Conservation (phyloP, 2,113 vertebrate genomes). For the Peromyscus californicus region DNA sequence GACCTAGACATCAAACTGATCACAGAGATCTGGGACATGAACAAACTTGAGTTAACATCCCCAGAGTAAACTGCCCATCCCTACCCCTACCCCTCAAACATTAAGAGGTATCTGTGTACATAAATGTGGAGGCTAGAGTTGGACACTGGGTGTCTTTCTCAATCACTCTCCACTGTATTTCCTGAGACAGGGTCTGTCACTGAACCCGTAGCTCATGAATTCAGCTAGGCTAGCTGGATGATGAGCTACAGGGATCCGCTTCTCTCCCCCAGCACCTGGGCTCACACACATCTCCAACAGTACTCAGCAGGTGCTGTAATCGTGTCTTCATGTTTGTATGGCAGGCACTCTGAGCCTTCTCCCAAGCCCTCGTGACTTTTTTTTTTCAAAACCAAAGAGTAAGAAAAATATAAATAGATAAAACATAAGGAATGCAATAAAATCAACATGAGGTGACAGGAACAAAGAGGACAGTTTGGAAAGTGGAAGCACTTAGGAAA, state of each 20-base stretch:
- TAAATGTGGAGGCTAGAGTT: too few species aligned
- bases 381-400: background rate
- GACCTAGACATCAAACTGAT: background rate
- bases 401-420: conserved; percentile 17
- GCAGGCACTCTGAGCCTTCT: background rate
- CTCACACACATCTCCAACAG: too few species aligned
- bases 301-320: too few species aligned
- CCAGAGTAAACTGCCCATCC: background rate
- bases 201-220: background rate
- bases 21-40: background rate
- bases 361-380: background rate
- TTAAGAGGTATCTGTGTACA: background rate
- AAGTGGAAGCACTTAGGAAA: background rate
- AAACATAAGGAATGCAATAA: background rate
- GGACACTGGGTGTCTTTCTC: background rate
- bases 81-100: background rate
- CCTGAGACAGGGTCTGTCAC: background rate
- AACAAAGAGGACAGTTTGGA: background rate
- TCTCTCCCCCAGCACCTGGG: background rate
- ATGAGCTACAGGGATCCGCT: background rate
- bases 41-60: background rate
- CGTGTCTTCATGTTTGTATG: background rate
- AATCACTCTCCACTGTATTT: background rate
- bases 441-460: background rate
- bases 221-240: too few species aligned